phyloP scores from a whole-genome alignment of 2,888 invertebrate genomes.

The Mesorhabditis belari region DNA sequence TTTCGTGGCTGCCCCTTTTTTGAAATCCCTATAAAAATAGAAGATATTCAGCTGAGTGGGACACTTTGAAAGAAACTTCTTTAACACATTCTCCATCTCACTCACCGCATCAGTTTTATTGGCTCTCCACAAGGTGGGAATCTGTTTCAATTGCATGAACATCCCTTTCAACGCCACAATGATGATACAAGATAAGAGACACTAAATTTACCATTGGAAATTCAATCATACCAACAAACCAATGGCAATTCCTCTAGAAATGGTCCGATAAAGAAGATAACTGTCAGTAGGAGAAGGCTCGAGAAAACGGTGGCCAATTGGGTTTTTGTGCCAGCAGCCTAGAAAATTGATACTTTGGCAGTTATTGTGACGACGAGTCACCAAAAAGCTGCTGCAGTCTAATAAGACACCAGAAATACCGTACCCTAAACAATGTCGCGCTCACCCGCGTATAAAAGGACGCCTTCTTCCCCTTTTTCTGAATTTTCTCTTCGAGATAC shows the following conservation, averaged over 20 bases:
- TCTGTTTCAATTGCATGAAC: slow-evolving; percentile 66
- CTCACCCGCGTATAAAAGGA: no score
- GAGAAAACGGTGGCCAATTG: slow-evolving; percentile 72
- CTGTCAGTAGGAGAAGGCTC: slow-evolving; percentile 67
- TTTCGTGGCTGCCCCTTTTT: no score
- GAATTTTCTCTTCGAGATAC: background rate
- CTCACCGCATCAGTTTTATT: slow-evolving; percentile 70
- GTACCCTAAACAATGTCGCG: no score
- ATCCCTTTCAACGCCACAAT: slow-evolving; percentile 56
- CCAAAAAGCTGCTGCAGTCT: no score
- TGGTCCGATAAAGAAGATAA: slow-evolving; percentile 78
- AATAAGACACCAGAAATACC: no score
- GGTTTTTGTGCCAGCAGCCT: slow-evolving; percentile 74
- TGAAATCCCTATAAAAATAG: no score
- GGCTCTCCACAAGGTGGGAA: slow-evolving; percentile 68
- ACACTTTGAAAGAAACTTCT: no score
- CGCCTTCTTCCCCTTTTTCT: background rate
- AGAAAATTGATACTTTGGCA: background rate
- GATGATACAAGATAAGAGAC: slow-evolving; percentile 55
- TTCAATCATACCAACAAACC: slow-evolving; percentile 55
- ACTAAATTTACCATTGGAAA: slow-evolving; percentile 9
- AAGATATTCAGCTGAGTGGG: no score
- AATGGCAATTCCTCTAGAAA: slow-evolving; percentile 76
- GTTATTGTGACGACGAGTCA: no score
- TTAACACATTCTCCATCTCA: no score